Conservation (phyloP, 2,113 vertebrate genomes). For the Erythrocercus mccallii region DNA sequence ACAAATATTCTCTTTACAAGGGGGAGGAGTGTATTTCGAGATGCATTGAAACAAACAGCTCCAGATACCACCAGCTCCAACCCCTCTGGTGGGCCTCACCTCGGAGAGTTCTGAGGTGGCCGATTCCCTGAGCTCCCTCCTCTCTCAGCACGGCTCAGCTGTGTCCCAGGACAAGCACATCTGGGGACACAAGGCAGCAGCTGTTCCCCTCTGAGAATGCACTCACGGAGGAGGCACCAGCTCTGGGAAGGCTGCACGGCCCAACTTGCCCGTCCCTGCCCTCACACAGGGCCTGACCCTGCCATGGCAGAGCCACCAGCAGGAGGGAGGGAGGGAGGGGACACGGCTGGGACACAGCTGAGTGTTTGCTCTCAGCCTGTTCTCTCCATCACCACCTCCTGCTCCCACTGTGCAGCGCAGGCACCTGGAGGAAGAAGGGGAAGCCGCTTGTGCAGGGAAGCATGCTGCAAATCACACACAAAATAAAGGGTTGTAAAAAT, state of each 20-base stretch:
- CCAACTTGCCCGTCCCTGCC: rapidly evolving
- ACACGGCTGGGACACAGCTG: background rate
- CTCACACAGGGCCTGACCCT: rapidly evolving
- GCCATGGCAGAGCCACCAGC: rapidly evolving
- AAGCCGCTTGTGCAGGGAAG: background rate
- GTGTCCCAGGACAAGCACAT: background rate
- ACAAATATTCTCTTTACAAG: background rate
- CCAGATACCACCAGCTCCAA: background rate
- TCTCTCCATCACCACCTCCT: background rate
- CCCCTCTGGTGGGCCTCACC: background rate
- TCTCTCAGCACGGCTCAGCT: background rate
- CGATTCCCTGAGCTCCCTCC: background rate
- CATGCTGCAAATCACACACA: background rate
- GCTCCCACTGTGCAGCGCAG: background rate
- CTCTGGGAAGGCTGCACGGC: background rate
- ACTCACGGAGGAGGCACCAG: rapidly evolving
- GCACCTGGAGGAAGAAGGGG: background rate
- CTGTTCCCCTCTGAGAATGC: background rate
- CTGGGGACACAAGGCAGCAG: background rate
- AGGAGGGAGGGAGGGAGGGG: background rate
- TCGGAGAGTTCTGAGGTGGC: rapidly evolving
- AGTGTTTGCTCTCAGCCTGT: background rate
- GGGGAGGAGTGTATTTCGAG: background rate
- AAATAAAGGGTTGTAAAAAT: background rate
- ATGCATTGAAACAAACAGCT: background rate